A percentile compares a stretch with the other conserved stretches of the same genome.
phyloP scores from a whole-genome alignment of 2,113 vertebrate species.

The Neotoma lepida region DNA sequence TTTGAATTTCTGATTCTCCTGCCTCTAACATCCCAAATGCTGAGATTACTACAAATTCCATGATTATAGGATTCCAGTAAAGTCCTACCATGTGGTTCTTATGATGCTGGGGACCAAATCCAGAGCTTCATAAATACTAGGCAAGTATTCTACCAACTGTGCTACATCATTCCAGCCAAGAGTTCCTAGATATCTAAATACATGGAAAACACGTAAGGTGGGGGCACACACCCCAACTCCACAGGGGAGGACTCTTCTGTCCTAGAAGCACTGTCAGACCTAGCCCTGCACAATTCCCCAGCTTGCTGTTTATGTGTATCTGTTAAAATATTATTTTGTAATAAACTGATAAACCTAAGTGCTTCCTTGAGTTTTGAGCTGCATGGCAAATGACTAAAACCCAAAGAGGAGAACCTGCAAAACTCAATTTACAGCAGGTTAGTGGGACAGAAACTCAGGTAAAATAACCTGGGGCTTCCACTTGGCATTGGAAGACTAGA shows the following conservation, averaged over 20 bases:
- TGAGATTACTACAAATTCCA: neutral
- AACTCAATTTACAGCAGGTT: neutral
- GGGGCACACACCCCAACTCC: neutral
- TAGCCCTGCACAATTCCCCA: neutral
- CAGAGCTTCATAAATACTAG: neutral
- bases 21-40: neutral
- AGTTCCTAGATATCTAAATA: neutral
- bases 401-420: neutral
- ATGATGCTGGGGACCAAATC: neutral
- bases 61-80: neutral
- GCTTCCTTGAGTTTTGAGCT: neutral
- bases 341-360: neutral
- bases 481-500: neutral
- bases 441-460: neutral
- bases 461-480: neutral
- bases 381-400: neutral
- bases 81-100: neutral
- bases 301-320: neutral
- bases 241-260: neutral
- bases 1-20: neutral
- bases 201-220: neutral
- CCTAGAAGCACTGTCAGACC: neutral
- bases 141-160: neutral
- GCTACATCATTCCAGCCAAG: neutral
- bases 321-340: neutral